Conservation (phyloP, 2,797 vertebrate species). For the Etheostoma perlongum region DNA sequence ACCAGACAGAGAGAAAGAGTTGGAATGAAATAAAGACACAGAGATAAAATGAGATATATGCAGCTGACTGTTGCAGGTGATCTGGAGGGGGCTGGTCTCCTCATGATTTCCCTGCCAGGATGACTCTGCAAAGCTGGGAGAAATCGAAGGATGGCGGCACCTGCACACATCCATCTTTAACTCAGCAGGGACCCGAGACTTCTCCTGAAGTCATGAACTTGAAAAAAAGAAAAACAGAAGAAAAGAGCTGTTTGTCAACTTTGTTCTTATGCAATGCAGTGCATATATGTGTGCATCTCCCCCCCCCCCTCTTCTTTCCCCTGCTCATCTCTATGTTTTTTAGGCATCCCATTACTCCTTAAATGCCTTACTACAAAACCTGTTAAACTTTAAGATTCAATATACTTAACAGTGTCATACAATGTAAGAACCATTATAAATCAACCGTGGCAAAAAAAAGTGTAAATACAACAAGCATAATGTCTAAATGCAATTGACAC, state of each 20-base stretch:
- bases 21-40: conserved; percentile 12
- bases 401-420: background rate
- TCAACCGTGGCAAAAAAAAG: background rate
- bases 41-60: conserved; percentile 41
- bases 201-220: conserved; percentile 61
- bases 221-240: conserved; percentile 44
- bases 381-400: background rate
- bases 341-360: conserved; percentile 9
- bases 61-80: conserved; percentile 60
- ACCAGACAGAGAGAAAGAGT: background rate
- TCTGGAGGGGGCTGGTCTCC: conserved; percentile 52
- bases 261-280: conserved; percentile 65
- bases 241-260: conserved; percentile 67
- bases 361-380: conserved; percentile 2
- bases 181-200: conserved; percentile 70
- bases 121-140: conserved; percentile 78
- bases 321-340: conserved; percentile 9
- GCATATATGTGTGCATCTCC: conserved; percentile 45
- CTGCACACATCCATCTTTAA: conserved; percentile 65
- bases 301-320: conserved; percentile 8
- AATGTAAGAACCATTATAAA: background rate
- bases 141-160: conserved; percentile 61
- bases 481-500: conserved; percentile 2
- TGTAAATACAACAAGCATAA: background rate
- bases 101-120: conserved; percentile 60